Conservation (phyloP, 2,797 vertebrate genomes). For the Martes flavigula region DNA sequence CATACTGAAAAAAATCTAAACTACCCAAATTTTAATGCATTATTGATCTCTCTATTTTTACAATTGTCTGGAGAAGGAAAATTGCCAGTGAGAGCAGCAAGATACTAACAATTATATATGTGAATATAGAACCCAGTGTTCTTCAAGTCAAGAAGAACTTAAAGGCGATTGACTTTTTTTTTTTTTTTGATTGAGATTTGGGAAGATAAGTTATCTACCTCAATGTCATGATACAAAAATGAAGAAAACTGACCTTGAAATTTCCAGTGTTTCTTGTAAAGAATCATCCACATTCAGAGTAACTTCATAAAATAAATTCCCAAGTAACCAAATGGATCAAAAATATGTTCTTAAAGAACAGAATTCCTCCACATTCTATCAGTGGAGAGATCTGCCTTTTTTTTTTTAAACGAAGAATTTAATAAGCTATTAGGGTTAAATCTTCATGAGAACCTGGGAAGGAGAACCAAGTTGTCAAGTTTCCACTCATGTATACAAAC, state of each 20-base stretch:
- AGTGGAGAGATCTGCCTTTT: background rate
- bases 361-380: background rate
- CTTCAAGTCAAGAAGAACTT: slow-evolving; percentile 24
- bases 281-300: background rate
- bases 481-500: background rate
- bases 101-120: background rate
- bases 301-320: background rate
- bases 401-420: background rate
- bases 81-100: background rate
- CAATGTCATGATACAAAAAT: background rate
- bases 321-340: background rate
- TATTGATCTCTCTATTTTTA: slow-evolving; percentile 55
- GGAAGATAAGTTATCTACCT: background rate
- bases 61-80: background rate
- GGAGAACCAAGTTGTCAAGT: background rate
- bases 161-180: background rate
- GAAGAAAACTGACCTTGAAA: slow-evolving; percentile 26
- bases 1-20: background rate
- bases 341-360: background rate
- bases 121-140: background rate
- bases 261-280: background rate
- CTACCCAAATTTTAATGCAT: slow-evolving; percentile 49
- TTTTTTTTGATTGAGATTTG: background rate
- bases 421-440: background rate
- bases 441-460: background rate